Evolutionary conservation across 1,140 invertebrate genomes (phyloP), one percentile per base, ranked within the genome.

Genomic region (Temnothorax curvispinosus): DNA sequence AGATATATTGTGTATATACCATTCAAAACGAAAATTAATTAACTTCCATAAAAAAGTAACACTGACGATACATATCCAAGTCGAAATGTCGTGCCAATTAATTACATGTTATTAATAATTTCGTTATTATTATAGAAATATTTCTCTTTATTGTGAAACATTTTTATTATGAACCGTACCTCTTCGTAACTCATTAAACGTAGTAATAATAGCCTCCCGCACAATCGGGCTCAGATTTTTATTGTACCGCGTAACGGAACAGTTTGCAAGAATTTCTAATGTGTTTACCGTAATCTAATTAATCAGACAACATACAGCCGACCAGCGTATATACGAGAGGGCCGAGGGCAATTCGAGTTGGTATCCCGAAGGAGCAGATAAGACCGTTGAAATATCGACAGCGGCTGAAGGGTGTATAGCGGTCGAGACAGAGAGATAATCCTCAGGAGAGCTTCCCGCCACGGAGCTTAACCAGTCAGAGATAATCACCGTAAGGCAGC

Each of bases 341-440:
- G 81, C 67, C 52, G 72, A 64, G 74, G 81, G 67, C 91, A 90
- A 90, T 91, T 91, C 76, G 84, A 92, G 78, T 89, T 85, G 89
- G 89, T 91, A 92, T 93, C 91, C 91, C 87, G 86, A 91, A 91
- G 88, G 91, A 93, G 90, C 89, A 91, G 93, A 94, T 94, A 94
- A 94, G 92, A 92, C 92, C 91, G 92, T 92, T 94, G 93, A 94
- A 94, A 93, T 94, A 94, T 94, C 92, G 93, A 94, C 93, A 93
- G 89, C 75, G 88, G 87, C 88, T 93, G 92, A 93, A 94, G 92
- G 93, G 92, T 93, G 90, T 93, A 93, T 92, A 89, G 89, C 85
- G 86, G 88, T 87, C 78, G 86, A 92, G 90, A 92, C 88, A 90
- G 90, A 89, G 90, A 93, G 92, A 92, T 94, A 94, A 94, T 94